A percentile compares a stretch with the other conserved stretches of the same genome.
These are phyloP conservation scores for Oenanthe melanoleuca DNA, from an alignment of 2,113 vertebrate species.

Conservation along the genomic window DNA sequence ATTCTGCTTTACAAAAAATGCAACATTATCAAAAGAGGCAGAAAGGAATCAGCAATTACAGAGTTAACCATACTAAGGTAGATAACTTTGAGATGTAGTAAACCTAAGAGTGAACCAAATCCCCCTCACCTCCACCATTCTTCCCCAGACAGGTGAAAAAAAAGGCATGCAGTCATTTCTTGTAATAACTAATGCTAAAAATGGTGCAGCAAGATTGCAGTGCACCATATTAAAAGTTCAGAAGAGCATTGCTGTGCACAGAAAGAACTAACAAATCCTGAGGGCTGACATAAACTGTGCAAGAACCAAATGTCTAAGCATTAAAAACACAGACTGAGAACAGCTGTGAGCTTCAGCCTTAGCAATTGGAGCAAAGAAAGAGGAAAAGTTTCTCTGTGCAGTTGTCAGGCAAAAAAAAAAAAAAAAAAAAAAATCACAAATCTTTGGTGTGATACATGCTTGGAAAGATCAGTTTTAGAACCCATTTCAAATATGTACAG, in stretches of 20 bases:
- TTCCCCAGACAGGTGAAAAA: not conserved
- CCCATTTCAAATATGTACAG: not conserved
- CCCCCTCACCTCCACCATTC: not conserved
- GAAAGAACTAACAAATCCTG: not conserved
- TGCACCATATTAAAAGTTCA: not conserved
- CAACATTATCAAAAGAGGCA: not conserved
- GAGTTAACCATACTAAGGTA: not conserved
- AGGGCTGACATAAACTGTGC: not conserved
- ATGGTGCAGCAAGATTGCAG: not conserved
- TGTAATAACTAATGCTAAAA: not conserved
- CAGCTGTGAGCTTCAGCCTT: not conserved
- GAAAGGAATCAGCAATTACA: not conserved
- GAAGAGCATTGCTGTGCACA: fast-evolving
- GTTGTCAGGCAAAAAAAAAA: not conserved
- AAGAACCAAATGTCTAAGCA: not conserved
- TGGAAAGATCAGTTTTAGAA: not conserved
- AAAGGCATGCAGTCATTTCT: not conserved
- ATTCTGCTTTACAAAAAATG: not conserved
- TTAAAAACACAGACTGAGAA: not conserved
- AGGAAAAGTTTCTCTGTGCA: not conserved
- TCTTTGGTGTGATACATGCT: not conserved
- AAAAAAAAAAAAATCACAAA: not conserved
- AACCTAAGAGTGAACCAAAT: not conserved
- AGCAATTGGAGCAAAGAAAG: not conserved
- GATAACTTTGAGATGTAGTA: not conserved